Evolutionary conservation across 2,888 invertebrate genomes (phyloP), one percentile per base, ranked within the genome.

Genomic region (Troides oblongomaculatus): DNA sequence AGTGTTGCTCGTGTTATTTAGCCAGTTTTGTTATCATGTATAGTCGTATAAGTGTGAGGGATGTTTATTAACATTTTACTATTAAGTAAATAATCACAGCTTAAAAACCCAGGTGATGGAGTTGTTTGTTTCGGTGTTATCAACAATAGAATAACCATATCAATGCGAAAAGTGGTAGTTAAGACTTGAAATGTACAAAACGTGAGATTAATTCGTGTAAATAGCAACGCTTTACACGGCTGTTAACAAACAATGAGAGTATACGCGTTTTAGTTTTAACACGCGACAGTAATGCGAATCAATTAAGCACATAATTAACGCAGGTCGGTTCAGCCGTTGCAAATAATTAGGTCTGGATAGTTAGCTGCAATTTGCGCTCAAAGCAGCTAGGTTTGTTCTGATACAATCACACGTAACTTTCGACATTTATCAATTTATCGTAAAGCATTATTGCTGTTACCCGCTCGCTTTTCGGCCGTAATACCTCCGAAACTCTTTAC

Each of bases 1-100:
- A 78, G 84, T 81, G 80, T 80, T 36, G 56, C 14, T 56, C 7
- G 30, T 63, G 53, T 53, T 39, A 23, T 6, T n/a, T n/a, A n/a
- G 53, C 18, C 53, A 7, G 18, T 50, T 46, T 46, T 14, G 18
- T 18, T 50, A 17, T 50, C 53, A 53, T 53, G 53, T 53, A 5
- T 6, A 53, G 4, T 50, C 50, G 18, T 53, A 46, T 46, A 46
- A 46, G 46, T 46, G 12, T 14, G 46, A 46, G 39, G 39, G 46
- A 46, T 46, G 14, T 46, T 2, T 14, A 46, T 46, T 46, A 1
- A 46, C 46, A 46, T 12, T 4, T 46, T 46, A 46, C 10, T 39
- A 39, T 39, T 39, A 39, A 46, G 4, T 14, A 46, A 46, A 46
- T 14, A 46, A 14, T 46, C 39, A 39, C 39, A 8, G 14, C 14